Conservation (phyloP, 2,888 invertebrate species). For the Apamea monoglypha region DNA sequence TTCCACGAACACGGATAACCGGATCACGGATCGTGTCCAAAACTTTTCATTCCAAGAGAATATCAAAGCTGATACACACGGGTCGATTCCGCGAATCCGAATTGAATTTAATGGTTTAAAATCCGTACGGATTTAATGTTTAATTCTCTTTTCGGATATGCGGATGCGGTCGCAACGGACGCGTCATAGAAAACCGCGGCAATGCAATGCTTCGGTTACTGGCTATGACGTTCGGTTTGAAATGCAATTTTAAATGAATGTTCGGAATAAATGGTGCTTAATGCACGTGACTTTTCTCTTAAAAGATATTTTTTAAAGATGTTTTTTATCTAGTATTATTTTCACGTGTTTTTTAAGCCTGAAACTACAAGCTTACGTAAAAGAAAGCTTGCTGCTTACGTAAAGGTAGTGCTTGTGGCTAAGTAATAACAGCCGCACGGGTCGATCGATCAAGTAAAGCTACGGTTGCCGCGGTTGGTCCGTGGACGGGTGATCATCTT, state of each 20-base stretch:
- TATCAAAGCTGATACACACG: conserved; percentile 23
- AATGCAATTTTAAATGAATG: conserved; percentile 51
- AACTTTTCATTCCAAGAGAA: conserved; percentile 38
- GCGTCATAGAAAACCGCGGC: conserved; percentile 66
- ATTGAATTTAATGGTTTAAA: conserved; percentile 46
- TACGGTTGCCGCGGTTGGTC: not conserved
- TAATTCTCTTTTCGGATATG: conserved; percentile 59
- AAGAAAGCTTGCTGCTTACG: not conserved
- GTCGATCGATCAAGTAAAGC: not conserved
- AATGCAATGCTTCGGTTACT: conserved; percentile 58
- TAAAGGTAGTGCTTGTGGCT: not conserved
- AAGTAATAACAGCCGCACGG: not conserved
- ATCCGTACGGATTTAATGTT: conserved; percentile 50
- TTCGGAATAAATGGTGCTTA: conserved; percentile 32
- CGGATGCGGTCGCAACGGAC: conserved; percentile 62
- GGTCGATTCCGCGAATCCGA: conserved; percentile 32
- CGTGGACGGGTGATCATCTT: not conserved
- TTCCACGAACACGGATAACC: conserved; percentile 33
- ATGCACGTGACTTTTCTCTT: not conserved
- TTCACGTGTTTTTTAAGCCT: conserved; percentile 4
- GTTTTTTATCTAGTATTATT: not conserved
- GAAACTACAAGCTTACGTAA: not conserved
- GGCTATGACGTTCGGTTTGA: conserved; percentile 62
- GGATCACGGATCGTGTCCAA: conserved; percentile 35
- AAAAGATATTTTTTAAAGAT: not conserved